Evolutionary conservation across 2,797 vertebrate species (phyloP).

Genomic region (Notamacropus eugenii): DNA sequence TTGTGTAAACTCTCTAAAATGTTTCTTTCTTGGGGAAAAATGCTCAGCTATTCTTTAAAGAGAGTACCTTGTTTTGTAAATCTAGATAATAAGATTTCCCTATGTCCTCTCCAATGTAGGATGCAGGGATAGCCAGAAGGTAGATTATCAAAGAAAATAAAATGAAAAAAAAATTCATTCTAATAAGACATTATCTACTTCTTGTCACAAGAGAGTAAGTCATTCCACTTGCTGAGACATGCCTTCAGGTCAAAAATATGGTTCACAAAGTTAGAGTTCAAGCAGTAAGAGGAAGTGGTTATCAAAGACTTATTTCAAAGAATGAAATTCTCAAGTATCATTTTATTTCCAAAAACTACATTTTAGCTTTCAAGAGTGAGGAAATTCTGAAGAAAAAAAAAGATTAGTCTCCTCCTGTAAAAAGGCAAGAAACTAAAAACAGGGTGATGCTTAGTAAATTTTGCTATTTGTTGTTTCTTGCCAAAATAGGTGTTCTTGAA

Average conservation of each 20-base stretch:
- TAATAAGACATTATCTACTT: background rate
- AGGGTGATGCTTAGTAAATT: conserved; percentile 9
- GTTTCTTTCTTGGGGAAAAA: background rate
- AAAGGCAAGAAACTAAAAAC: background rate
- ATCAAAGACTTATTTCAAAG: conserved; percentile 14
- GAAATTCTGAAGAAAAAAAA: background rate
- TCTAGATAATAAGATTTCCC: background rate
- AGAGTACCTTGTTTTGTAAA: conserved; percentile 5
- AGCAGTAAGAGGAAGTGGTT: background rate
- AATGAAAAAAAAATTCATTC: background rate
- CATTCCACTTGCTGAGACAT: background rate
- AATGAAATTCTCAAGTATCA: conserved; percentile 35
- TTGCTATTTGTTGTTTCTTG: conserved; percentile 35
- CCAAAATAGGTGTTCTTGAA: conserved; percentile 13
- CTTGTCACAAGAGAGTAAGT: conserved; percentile 41
- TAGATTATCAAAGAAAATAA: background rate
- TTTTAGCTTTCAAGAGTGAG: conserved; percentile 21
- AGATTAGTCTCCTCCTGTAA: background rate
- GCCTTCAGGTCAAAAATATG: background rate
- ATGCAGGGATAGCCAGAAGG: background rate
- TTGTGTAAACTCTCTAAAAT: conserved; percentile 51
- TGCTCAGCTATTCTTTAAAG: conserved; percentile 13
- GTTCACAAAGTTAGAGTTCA: conserved; percentile 36
- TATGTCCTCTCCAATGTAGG: background rate
- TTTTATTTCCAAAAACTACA: conserved; percentile 33